A percentile compares a stretch with the other conserved stretches of the same genome.
phyloP scores from a whole-genome alignment of 2,888 invertebrate genomes.

The Synergus umbraculus region DNA sequence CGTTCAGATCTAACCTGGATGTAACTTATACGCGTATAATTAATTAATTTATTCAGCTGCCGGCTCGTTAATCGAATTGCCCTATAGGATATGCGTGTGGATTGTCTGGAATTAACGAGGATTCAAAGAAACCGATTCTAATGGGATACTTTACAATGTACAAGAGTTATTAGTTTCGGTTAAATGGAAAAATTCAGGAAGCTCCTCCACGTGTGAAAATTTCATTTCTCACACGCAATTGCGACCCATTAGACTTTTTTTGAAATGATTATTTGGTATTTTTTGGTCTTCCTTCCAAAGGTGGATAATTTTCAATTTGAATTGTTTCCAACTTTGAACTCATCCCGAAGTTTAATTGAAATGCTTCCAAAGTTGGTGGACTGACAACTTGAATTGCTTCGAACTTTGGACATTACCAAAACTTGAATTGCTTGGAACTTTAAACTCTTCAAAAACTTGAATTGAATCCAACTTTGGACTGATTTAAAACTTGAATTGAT shows the following conservation, averaged over 20 bases:
- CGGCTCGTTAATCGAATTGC: constrained; percentile 63
- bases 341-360: no score
- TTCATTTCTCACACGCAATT: background rate
- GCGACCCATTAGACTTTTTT: background rate
- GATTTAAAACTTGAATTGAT: no score
- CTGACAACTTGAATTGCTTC: no score
- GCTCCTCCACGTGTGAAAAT: background rate
- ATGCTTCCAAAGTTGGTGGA: no score
- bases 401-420: no score
- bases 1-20: constrained; percentile 54
- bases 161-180: background rate
- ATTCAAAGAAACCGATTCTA: constrained; percentile 53
- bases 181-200: background rate
- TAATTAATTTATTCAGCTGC: constrained; percentile 66
- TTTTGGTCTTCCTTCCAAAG: background rate
- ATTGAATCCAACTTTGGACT: no score
- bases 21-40: constrained; percentile 56
- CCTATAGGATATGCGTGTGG: constrained; percentile 43
- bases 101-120: constrained; percentile 52
- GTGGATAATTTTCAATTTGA: no score
- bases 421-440: no score
- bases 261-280: background rate
- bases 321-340: no score
- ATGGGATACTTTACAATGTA: background rate
- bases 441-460: no score